Conservation (phyloP, 2,888 invertebrate genomes). For the Drosophila picticornis region DNA sequence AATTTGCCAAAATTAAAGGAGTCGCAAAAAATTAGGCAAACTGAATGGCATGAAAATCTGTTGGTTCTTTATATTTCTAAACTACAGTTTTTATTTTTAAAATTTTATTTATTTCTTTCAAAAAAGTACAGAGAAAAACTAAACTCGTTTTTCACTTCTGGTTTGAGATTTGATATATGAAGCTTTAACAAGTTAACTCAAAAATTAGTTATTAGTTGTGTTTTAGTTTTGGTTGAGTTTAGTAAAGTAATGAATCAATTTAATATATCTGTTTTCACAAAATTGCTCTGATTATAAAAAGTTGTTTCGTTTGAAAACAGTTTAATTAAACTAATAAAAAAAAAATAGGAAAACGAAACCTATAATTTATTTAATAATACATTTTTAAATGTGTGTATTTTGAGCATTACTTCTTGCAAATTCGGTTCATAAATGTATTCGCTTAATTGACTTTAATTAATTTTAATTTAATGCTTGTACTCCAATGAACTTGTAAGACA, state of each 20-base stretch:
- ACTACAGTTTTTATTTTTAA: not conserved
- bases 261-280: no score
- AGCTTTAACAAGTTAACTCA: not conserved
- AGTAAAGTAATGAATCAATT: not conserved
- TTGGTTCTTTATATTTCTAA: not conserved
- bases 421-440: constrained; percentile 46
- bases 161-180: not conserved
- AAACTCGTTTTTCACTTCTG: not conserved
- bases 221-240: no score
- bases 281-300: no score
- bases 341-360: constrained; percentile 3
- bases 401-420: constrained; percentile 35
- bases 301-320: not conserved
- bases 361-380: rapidly evolving
- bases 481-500: constrained; percentile 85
- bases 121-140: not conserved
- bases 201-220: not conserved
- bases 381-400: constrained; percentile 14
- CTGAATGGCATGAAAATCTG: no score
- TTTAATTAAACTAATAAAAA: not conserved
- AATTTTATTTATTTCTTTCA: not conserved
- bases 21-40: no score
- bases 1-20: no score
- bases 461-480: constrained; percentile 84
- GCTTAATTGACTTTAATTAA: constrained; percentile 74